phyloP scores from a whole-genome alignment of 2,797 vertebrate genomes.

The Pantherophis vulpinus region DNA sequence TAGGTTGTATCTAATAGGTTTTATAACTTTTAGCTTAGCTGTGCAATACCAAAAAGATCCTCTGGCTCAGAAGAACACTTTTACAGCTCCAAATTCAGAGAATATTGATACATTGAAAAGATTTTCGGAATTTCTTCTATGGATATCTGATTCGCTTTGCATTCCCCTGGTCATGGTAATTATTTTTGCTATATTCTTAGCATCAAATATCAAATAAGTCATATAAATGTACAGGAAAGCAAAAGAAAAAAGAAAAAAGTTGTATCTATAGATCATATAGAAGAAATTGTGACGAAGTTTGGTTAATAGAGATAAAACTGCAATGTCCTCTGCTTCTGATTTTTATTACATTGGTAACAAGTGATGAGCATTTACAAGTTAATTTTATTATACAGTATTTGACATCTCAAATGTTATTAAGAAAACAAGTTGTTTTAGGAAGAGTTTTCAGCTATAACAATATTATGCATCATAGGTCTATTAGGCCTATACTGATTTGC shows the following conservation, averaged over 20 bases:
- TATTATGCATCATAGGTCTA: not conserved
- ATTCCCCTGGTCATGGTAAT: conserved; percentile 86
- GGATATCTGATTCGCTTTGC: conserved; percentile 84
- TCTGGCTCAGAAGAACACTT: conserved; percentile 81
- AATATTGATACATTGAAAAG: conserved; percentile 78
- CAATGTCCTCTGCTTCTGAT: not conserved
- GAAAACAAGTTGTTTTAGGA: conserved; percentile 25
- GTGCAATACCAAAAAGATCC: conserved; percentile 82
- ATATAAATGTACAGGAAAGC: not conserved
- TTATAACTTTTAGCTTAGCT: conserved; percentile 77
- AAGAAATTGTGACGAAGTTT: conserved; percentile 15
- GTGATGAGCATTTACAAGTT: not conserved
- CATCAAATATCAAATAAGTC: not conserved
- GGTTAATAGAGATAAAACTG: not conserved
- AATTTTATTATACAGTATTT: not conserved
- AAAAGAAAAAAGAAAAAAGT: not conserved
- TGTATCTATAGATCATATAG: not conserved
- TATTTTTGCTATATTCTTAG: not conserved
- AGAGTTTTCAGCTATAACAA: not conserved
- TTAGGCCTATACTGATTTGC: not conserved
- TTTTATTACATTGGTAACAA: not conserved
- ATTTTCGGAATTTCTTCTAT: conserved; percentile 85
- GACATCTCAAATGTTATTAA: conserved; percentile 9
- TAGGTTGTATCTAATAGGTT: not conserved
- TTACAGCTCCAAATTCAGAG: conserved; percentile 79